These are phyloP conservation scores for Oenanthe melanoleuca DNA, from an alignment of 2,113 vertebrate genomes.

Conservation along the genomic window DNA sequence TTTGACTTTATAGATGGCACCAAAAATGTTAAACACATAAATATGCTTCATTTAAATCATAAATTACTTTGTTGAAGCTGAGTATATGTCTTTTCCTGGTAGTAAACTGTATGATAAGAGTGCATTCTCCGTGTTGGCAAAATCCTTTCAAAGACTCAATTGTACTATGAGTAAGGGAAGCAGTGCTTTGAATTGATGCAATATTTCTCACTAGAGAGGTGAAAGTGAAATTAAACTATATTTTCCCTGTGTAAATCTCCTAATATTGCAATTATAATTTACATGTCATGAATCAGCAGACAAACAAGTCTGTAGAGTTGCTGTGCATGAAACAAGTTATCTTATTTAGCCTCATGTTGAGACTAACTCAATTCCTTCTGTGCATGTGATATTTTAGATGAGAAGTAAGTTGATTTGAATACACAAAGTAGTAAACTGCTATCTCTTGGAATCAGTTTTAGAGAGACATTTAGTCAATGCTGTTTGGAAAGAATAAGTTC, in stretches of 20 bases:
- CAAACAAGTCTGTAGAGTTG: background rate
- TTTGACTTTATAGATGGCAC: background rate
- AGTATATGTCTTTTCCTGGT: background rate
- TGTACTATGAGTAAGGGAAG: background rate
- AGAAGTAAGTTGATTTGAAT: slow-evolving; percentile 52
- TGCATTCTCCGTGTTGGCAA: background rate
- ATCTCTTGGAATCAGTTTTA: slow-evolving; percentile 29
- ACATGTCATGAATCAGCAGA: background rate
- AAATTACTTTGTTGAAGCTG: background rate
- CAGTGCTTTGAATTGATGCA: background rate
- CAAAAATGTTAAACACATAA: background rate
- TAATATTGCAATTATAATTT: background rate
- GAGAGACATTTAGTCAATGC: slow-evolving; percentile 25
- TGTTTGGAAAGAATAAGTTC: slow-evolving; percentile 28
- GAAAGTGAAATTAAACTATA: background rate
- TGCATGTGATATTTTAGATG: slow-evolving; percentile 19
- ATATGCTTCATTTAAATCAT: background rate
- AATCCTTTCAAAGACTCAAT: background rate
- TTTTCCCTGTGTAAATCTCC: background rate
- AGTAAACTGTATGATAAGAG: background rate
- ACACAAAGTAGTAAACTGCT: slow-evolving; percentile 42
- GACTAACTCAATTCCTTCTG: slow-evolving; percentile 4
- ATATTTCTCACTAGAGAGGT: background rate
- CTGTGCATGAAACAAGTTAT: background rate
- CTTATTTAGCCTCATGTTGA: slow-evolving; percentile 19